phyloP scores from a whole-genome alignment of 2,113 vertebrate species.

The Oophaga pumilio region DNA sequence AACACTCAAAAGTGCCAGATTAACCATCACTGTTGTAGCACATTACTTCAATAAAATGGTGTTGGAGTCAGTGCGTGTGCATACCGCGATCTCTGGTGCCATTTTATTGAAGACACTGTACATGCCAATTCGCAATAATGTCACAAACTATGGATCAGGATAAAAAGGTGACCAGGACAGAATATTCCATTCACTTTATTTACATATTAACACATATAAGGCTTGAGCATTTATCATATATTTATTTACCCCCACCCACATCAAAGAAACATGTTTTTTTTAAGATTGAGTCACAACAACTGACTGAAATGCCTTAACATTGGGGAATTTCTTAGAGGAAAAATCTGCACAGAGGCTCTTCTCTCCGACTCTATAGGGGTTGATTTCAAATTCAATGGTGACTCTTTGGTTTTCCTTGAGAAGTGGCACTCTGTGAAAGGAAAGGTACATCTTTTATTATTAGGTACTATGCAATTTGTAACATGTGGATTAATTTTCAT shows the following conservation, averaged over 20 bases:
- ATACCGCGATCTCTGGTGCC: too few relatives aligned
- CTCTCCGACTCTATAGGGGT: background rate
- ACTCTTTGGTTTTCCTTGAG: conserved; percentile 29
- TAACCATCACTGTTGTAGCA: too few relatives aligned
- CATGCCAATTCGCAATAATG: too few relatives aligned
- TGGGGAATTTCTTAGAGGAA: conserved; percentile 15
- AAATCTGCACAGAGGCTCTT: background rate
- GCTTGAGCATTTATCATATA: background rate
- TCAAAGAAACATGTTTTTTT: background rate
- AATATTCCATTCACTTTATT: background rate
- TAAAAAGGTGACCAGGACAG: too few relatives aligned
- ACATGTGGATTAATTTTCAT: background rate
- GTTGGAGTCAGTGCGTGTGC: too few relatives aligned
- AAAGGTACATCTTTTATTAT: background rate
- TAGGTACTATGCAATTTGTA: background rate
- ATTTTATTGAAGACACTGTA: too few relatives aligned
- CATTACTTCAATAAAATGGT: too few relatives aligned
- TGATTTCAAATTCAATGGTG: background rate
- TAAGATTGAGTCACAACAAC: conserved; percentile 2
- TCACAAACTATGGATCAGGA: too few relatives aligned
- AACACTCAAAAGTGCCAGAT: too few relatives aligned
- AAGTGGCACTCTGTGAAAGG: background rate
- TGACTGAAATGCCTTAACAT: conserved; percentile 7
- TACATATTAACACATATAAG: background rate
- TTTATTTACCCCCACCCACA: background rate